A percentile compares a stretch with the other conserved stretches of the same genome.
Evolutionary conservation across 2,888 invertebrate genomes (phyloP).

Genomic region (Eupithecia subfuscata): DNA sequence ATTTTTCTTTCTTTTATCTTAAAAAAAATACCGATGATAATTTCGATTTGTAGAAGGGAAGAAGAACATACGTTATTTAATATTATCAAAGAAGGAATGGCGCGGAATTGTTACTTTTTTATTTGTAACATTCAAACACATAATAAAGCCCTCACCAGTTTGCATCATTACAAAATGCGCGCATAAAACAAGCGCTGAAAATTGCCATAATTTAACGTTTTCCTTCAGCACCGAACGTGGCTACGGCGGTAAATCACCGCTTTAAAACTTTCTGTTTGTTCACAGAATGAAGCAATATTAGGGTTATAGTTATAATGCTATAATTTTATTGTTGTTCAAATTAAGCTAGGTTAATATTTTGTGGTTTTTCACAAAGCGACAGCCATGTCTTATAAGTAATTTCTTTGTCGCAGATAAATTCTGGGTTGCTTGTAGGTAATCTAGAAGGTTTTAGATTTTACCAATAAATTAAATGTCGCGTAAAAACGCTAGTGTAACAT

Average conservation of each 20-base stretch:
- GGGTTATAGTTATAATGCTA: not conserved
- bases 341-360: not conserved
- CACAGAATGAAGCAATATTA: not conserved
- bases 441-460: too few relatives aligned
- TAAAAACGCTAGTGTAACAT: too few relatives aligned
- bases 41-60: not conserved
- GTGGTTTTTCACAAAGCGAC: not conserved
- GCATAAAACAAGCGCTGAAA: not conserved
- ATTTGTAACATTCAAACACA: not conserved
- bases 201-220: not conserved
- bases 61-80: not conserved
- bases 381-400: not conserved
- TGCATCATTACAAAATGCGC: not conserved
- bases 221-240: conserved; percentile 9
- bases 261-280: conserved; percentile 22
- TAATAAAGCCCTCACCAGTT: not conserved
- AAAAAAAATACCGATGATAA: not conserved
- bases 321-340: not conserved
- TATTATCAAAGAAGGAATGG: not conserved
- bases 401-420: not conserved
- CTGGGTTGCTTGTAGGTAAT: not conserved
- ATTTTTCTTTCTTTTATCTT: too few relatives aligned
- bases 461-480: too few relatives aligned
- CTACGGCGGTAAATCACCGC: conserved; percentile 1
- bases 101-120: not conserved